Conservation (phyloP, 2,888 invertebrate species). For the Agapetus fuscipes region DNA sequence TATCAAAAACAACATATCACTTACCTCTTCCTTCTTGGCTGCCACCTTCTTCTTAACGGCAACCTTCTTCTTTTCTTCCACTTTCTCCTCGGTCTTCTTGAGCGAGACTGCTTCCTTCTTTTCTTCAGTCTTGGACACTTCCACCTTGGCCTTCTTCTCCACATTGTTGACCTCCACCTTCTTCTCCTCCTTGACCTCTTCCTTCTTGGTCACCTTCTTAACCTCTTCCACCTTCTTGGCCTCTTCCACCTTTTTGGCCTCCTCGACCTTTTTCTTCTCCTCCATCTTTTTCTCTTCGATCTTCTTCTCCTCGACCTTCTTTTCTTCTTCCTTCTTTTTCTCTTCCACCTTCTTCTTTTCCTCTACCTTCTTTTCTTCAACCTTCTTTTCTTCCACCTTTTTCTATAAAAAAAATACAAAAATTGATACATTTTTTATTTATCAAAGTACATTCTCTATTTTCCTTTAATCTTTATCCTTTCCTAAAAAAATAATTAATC, state of each 20-base stretch:
- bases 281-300: constrained; percentile 38
- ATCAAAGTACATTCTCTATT: too few species aligned
- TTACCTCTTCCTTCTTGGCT: constrained; percentile 42
- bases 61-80: constrained; percentile 32
- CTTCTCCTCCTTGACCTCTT: constrained; percentile 28
- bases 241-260: constrained; percentile 26
- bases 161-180: constrained; percentile 31
- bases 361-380: constrained; percentile 33
- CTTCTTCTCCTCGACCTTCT: constrained; percentile 26
- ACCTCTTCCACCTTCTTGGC: constrained; percentile 27
- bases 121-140: constrained; percentile 46
- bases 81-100: constrained; percentile 39
- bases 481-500: too few species aligned
- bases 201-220: constrained; percentile 29
- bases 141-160: constrained; percentile 28
- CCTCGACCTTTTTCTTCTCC: constrained; percentile 42
- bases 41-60: constrained; percentile 42
- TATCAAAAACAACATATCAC: too few species aligned
- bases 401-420: too few species aligned
- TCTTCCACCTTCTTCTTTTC: constrained; percentile 25
- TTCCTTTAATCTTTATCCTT: too few species aligned
- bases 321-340: constrained; percentile 22
- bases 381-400: too few species aligned
- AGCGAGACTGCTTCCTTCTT: constrained; percentile 33
- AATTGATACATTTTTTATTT: neutral